Percentiles rank a stretch among this genome's conserved stretches.
phyloP scores from a whole-genome alignment of 1,140 invertebrate species.

The Harlomillsia oculata region DNA sequence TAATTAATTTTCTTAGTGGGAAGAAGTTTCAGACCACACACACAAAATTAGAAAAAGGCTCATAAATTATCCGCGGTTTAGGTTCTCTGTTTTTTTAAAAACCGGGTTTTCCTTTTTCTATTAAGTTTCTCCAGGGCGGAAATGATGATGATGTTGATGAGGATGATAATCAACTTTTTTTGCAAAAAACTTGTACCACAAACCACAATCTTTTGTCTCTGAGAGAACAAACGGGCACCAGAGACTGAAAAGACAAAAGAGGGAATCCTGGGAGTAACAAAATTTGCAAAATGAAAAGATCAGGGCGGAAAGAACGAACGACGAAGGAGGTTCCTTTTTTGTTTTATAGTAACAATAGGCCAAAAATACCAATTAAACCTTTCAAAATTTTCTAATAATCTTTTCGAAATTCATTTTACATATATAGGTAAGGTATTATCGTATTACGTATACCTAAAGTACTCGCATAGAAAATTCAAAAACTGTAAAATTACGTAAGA shows the following conservation, averaged over 20 bases:
- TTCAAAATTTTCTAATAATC: too few relatives aligned
- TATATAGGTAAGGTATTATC: too few relatives aligned
- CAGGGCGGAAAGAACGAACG: too few relatives aligned
- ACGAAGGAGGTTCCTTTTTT: too few relatives aligned
- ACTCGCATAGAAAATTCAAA: too few relatives aligned
- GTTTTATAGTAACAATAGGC: too few relatives aligned
- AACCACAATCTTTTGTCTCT: not conserved
- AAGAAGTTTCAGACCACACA: slow-evolving; percentile 8
- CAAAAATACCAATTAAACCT: too few relatives aligned
- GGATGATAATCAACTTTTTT: slow-evolving; percentile 7
- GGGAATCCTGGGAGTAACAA: not conserved
- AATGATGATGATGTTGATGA: slow-evolving; percentile 10
- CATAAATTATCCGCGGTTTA: slow-evolving; percentile 12
- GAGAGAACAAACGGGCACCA: not conserved
- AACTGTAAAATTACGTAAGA: too few relatives aligned
- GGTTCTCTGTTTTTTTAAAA: too few relatives aligned
- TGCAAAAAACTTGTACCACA: not conserved
- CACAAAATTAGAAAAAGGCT: slow-evolving; percentile 12
- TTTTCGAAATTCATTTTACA: too few relatives aligned
- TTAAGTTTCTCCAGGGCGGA: slow-evolving; percentile 3
- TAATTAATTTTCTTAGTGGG: slow-evolving; percentile 6
- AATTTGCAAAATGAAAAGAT: not conserved
- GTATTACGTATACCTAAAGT: too few relatives aligned
- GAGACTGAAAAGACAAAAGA: not conserved
- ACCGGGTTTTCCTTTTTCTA: slow-evolving; percentile 5